Base-by-base conservation (phyloP, 2,797 vertebrate genomes). In the Pteronotus mesoamericanus region DNA sequence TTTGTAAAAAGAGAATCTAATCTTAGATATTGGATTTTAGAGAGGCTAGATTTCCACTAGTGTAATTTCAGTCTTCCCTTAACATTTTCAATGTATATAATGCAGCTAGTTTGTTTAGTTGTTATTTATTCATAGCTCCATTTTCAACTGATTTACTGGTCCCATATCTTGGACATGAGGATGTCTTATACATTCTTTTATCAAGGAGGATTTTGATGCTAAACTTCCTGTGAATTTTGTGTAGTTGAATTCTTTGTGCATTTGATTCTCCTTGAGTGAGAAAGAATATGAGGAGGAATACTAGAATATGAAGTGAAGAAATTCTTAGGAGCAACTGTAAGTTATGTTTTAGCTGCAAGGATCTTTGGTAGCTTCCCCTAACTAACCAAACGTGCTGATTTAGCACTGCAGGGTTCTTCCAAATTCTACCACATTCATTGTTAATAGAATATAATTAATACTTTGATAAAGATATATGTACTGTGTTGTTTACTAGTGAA, bases 181-280 rank as follows among this genome's bases (percentile, higher is more conserved):
- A 87, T 90, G 94, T 93, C 57, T 97, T 94, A 48, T 26, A 72
- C 14, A 93, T 86, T 72, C 2, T 91, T 95, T 96, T 79, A 55
- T 86, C n/a, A 51, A 96, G 71, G 53, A 96, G 32, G n/a, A 84
- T 89, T 87, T 86, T 80, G 39, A 79, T 91, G 55, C n/a, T 77
- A 94, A 93, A 86, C 42, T 72, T 89, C 55, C 77, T 87, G 2
- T 94, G 48, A 90, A 78, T 93, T 92, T 89, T 91, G 14, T 85
- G 11, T 91, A 72, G 15, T 77, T 77, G 42, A 66, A 85, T 95
- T 89, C 16, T 89, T 89, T 90, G 46, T 61, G 82, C 11, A 32
- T 85, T 85, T 84, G 68, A 84, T 86, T 93, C 64, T 93, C n/a
- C 79, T 5, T 86, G 34, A 88, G 5, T 77, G n/a, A 95, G 57